Percentiles rank a stretch among this genome's conserved stretches.
phyloP scores from a whole-genome alignment of 2,113 vertebrate species.

The Lipotes vexillifer region DNA sequence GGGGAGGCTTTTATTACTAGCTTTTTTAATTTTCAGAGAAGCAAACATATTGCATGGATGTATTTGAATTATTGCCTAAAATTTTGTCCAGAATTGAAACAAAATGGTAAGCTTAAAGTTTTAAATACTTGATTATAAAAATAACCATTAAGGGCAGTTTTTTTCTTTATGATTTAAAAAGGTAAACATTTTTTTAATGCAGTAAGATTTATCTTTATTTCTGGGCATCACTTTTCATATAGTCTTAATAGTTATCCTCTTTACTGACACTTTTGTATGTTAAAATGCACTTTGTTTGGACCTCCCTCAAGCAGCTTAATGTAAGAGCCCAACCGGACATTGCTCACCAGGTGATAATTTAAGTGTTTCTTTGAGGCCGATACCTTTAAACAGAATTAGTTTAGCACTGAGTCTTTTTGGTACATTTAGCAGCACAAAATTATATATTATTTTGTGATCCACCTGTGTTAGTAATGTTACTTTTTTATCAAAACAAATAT shows the following conservation, averaged over 20 bases:
- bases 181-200: not conserved
- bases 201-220: not conserved
- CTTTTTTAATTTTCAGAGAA: conserved; percentile 8
- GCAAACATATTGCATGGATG: not conserved
- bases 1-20: not conserved
- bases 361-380: not conserved
- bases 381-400: not conserved
- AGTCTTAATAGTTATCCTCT: not conserved
- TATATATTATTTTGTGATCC: not conserved
- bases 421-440: not conserved
- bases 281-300: not conserved
- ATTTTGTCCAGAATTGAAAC: not conserved
- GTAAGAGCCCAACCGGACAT: not conserved
- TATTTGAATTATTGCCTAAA: conserved; percentile 10
- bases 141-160: not conserved
- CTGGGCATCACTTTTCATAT: not conserved
- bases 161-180: conserved; percentile 20
- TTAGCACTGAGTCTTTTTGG: not conserved
- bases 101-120: not conserved
- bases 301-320: not conserved
- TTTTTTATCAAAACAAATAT: conserved; percentile 4
- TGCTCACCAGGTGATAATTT: not conserved
- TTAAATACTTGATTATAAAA: not conserved
- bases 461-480: not conserved
- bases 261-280: not conserved